Conservation (phyloP, 2,113 vertebrate genomes). For the Ptilorrhoa leucosticta region DNA sequence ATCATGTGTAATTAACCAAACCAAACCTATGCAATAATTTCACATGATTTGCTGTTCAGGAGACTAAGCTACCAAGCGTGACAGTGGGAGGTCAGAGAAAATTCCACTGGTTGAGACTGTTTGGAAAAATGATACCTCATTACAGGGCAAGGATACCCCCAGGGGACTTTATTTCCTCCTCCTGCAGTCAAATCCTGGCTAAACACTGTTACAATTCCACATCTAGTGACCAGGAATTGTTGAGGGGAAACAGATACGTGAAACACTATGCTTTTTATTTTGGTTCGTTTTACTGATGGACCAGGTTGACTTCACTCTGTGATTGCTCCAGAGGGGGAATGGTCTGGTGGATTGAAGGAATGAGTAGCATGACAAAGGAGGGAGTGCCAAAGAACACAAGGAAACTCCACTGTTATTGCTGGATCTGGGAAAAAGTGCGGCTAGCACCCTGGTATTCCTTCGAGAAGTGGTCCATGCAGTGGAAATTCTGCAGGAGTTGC, state of each 20-base stretch:
- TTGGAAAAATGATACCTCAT: not conserved
- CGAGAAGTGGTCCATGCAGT: not conserved
- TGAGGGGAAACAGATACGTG: not conserved
- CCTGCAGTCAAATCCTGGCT: not conserved
- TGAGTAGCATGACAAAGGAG: not conserved
- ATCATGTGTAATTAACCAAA: not conserved
- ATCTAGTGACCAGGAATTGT: not conserved
- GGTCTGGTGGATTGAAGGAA: not conserved
- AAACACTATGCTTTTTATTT: not conserved
- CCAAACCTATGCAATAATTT: not conserved
- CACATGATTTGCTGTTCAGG: not conserved
- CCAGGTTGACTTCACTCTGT: not conserved
- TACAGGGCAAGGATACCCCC: not conserved
- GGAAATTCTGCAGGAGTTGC: not conserved
- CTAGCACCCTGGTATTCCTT: not conserved
- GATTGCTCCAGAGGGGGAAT: not conserved
- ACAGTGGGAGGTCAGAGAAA: not conserved
- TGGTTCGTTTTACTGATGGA: not conserved
- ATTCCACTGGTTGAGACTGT: not conserved
- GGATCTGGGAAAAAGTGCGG: not conserved
- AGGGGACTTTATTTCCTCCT: not conserved
- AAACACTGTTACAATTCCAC: not conserved
- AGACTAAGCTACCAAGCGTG: not conserved
- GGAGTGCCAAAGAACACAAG: not conserved
- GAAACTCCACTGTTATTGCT: not conserved